A percentile compares a stretch with the other conserved stretches of the same genome.
Evolutionary conservation across 2,888 invertebrate genomes (phyloP).

Genomic region (Argyresthia goedartella): DNA sequence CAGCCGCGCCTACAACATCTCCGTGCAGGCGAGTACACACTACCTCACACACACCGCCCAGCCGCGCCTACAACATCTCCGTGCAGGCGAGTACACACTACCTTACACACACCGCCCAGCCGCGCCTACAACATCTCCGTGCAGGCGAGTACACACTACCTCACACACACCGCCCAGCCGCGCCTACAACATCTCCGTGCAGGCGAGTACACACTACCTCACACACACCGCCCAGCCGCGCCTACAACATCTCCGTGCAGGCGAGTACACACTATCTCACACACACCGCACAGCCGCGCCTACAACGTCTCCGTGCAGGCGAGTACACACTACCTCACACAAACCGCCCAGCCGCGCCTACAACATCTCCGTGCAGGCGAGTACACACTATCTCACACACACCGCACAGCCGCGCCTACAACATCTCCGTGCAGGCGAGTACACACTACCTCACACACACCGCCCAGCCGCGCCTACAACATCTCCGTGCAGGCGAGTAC

Average conservation of each 20-base stretch:
- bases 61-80: constrained; percentile 92
- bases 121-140: constrained; percentile 95
- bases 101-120: constrained; percentile 70
- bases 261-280: constrained; percentile 73
- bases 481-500: constrained; percentile 93
- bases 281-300: constrained; percentile 78
- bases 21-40: constrained; percentile 90
- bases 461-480: constrained; percentile 91
- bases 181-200: constrained; percentile 94
- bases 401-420: constrained; percentile 90
- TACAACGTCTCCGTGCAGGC: constrained; percentile 96
- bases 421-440: constrained; percentile 94
- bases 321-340: constrained; percentile 51
- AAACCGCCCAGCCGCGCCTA: constrained; percentile 86
- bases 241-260: constrained; percentile 95
- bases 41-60: constrained; percentile 64
- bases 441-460: not conserved
- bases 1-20: constrained; percentile 92
- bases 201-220: constrained; percentile 77
- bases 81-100: constrained; percentile 87
- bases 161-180: constrained; percentile 76
- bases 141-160: constrained; percentile 80
- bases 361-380: constrained; percentile 93
- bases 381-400: constrained; percentile 54
- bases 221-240: constrained; percentile 80